Evolutionary conservation across 2,113 vertebrate genomes (phyloP).

Genomic region (Tragulus kanchil): DNA sequence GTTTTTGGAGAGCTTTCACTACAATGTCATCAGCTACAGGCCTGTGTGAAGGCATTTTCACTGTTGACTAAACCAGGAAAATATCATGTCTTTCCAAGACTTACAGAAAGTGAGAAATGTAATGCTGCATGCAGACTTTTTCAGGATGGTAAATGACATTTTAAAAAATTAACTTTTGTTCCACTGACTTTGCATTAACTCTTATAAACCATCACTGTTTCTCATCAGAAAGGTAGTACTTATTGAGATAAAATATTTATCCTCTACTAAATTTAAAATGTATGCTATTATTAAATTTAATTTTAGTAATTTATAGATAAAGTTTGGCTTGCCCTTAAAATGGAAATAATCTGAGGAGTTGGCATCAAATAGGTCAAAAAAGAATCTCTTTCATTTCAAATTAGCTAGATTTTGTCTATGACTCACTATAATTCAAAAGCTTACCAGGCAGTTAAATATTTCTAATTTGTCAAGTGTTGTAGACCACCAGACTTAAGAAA

Average conservation of each 20-base stretch:
- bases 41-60: constrained; percentile 70
- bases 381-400: constrained; percentile 37
- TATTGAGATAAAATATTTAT: neutral
- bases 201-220: neutral
- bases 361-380: neutral
- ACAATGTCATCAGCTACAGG: constrained; percentile 65
- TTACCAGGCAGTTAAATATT: neutral
- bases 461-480: neutral
- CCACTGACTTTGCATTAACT: constrained; percentile 66
- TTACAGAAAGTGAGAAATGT: constrained; percentile 79
- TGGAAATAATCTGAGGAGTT: neutral
- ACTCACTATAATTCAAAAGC: neutral
- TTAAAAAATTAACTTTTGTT: constrained; percentile 65
- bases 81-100: constrained; percentile 74
- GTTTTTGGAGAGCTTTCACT: constrained; percentile 80
- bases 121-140: constrained; percentile 48
- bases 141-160: constrained; percentile 69
- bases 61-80: constrained; percentile 73
- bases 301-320: neutral
- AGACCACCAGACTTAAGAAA: neutral
- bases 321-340: neutral
- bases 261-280: neutral
- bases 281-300: neutral
- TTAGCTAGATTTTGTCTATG: neutral
- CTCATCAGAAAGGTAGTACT: neutral